phyloP scores from a whole-genome alignment of 2,797 vertebrate species.

The Acomys russatus region DNA sequence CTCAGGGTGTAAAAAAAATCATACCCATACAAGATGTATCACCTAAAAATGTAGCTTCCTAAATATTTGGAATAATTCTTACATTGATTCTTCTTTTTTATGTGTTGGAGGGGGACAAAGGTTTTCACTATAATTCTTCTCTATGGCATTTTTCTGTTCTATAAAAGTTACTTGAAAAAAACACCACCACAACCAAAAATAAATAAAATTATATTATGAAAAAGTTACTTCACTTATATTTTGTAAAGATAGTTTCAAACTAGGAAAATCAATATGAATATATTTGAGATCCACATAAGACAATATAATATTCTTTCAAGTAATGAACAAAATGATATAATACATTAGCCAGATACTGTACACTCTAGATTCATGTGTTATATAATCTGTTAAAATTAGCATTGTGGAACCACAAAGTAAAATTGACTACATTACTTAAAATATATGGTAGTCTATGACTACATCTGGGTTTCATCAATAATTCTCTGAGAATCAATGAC shows the following conservation, averaged over 20 bases:
- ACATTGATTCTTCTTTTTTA: neutral
- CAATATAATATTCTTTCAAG: neutral
- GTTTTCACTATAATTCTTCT: neutral
- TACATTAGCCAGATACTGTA: neutral
- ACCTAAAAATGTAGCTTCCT: neutral
- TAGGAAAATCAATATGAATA: neutral
- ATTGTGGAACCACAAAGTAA: neutral
- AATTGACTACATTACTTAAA: neutral
- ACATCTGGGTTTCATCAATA: neutral
- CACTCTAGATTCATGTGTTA: neutral
- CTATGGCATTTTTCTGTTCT: neutral
- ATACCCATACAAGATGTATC: neutral
- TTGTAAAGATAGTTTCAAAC: constrained; percentile 8
- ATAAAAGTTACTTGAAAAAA: too few species aligned
- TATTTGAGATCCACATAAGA: neutral
- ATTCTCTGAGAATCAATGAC: neutral
- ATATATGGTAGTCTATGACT: neutral
- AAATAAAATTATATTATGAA: too few species aligned
- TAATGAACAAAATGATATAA: neutral
- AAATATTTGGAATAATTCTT: neutral
- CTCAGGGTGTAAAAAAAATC: neutral
- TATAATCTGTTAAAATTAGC: neutral
- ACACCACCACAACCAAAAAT: too few species aligned
- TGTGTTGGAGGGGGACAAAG: neutral
- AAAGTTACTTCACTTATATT: neutral